Conservation (phyloP, 2,113 vertebrate genomes). For the Arenaria interpres region DNA sequence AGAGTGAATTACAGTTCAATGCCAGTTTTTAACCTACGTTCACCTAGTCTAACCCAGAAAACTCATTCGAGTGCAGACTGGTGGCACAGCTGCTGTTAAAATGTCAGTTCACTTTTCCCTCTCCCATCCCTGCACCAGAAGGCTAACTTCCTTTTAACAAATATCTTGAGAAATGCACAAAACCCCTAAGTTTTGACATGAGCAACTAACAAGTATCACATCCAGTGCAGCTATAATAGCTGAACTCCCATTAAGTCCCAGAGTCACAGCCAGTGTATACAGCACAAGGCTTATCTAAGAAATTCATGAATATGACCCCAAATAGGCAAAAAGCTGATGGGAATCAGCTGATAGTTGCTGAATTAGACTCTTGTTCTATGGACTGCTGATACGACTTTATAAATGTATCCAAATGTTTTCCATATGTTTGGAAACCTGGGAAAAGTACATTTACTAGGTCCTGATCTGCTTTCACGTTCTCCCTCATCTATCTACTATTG, state of each 20-base stretch:
- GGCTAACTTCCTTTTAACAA: not conserved
- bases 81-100: not conserved
- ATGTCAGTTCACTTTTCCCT: not conserved
- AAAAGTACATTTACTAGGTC: not conserved
- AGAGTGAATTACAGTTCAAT: accelerated
- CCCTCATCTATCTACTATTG: not conserved
- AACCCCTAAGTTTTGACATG: not conserved
- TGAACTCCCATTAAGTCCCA: not conserved
- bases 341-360: not conserved
- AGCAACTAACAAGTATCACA: not conserved
- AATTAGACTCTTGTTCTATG: not conserved
- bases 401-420: not conserved
- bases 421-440: not conserved
- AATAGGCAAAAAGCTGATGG: not conserved
- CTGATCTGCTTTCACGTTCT: not conserved
- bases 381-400: not conserved
- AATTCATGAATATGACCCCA: not conserved
- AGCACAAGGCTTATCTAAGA: not conserved
- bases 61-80: not conserved
- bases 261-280: not conserved
- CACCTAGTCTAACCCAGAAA: not conserved
- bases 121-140: not conserved
- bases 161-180: not conserved
- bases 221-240: not conserved
- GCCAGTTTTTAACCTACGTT: not conserved